Evolutionary conservation across 2,888 invertebrate species (phyloP), one percentile per base, ranked within the genome.

Genomic region (Tromatobia lineatoria): DNA sequence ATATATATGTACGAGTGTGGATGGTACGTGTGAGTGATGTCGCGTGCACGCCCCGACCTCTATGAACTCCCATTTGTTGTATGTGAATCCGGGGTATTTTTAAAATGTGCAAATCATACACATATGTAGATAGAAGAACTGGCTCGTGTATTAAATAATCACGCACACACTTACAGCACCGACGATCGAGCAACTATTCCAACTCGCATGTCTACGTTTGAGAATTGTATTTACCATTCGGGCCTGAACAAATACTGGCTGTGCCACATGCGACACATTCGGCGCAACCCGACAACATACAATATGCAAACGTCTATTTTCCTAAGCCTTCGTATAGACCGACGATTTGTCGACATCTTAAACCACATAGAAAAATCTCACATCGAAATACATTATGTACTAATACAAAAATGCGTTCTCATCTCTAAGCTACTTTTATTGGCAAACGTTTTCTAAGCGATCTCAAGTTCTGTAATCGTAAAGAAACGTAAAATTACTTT

Each of bases 161-260:
- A 13, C 34, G n/a, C 66, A 20, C 74, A 67, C 54, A 20, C 47
- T 45, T 66, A 18, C 54, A 15, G 13, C 59, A 47, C 23, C 34
- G 47, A 52, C 45, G 74, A 20, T 47, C 52, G 69, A 45, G 73
- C 59, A 29, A 23, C 54, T 79, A 80, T 74, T 59, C 57, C 34
- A 20, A 34, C 38, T 42, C 45, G 57, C 23, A 42, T 47, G 66
- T 50, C 34, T 64, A 76, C 67, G 64, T 69, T 81, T 81, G 75
- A 71, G 83, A 86, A 85, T 85, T 67, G 85, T 86, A 87, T 87
- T 86, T 87, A 81, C 85, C 79, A 85, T 87, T 86, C 86, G 80
- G 83, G 86, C 87, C 88, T 88, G 87, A 87, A 87, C 84, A 88
- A 88, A 88, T 83, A 87, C 87, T 87, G 84, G 75, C 85, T 77